Conservation (phyloP, 2,888 invertebrate genomes). For the Himalopsyche tibetana region DNA sequence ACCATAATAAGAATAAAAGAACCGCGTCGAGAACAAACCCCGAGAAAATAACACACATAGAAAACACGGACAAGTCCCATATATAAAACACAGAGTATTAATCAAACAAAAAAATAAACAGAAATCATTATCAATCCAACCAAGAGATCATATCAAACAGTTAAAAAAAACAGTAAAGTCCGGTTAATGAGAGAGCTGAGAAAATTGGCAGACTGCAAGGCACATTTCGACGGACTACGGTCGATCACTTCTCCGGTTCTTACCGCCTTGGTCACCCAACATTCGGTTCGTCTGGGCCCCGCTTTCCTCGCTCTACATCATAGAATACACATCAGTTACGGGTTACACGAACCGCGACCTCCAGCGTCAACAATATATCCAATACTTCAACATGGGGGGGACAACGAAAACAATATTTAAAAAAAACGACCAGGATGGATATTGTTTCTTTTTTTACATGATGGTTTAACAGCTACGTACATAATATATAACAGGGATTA, state of each 20-base stretch:
- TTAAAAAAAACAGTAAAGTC: slow-evolving; percentile 59
- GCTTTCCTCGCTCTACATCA: slow-evolving; percentile 93
- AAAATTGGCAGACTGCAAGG: slow-evolving; percentile 62
- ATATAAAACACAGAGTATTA: slow-evolving; percentile 47
- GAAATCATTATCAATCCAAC: slow-evolving; percentile 51
- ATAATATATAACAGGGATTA: slow-evolving; percentile 50
- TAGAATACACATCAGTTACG: slow-evolving; percentile 72
- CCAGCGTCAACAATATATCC: slow-evolving; percentile 42
- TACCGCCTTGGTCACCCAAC: slow-evolving; percentile 97
- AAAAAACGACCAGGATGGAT: slow-evolving; percentile 34
- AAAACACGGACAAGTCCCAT: slow-evolving; percentile 68
- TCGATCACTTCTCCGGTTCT: slow-evolving; percentile 71
- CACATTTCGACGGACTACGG: slow-evolving; percentile 49
- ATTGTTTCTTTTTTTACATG: slow-evolving; percentile 41
- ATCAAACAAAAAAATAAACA: slow-evolving; percentile 53
- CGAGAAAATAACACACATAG: slow-evolving; percentile 74
- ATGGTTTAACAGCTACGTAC: slow-evolving; percentile 50
- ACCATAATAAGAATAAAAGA: slow-evolving; percentile 50
- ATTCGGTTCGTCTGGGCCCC: slow-evolving; percentile 93
- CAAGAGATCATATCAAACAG: slow-evolving; percentile 54
- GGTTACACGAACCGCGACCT: slow-evolving; percentile 46
- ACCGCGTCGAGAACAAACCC: slow-evolving; percentile 69
- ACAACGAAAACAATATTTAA: slow-evolving; percentile 39
- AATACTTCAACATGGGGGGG: slow-evolving; percentile 47
- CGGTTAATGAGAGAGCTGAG: slow-evolving; percentile 58